Evolutionary conservation across 2,888 invertebrate species (phyloP).

Genomic region (Tuberolachnus salignus): DNA sequence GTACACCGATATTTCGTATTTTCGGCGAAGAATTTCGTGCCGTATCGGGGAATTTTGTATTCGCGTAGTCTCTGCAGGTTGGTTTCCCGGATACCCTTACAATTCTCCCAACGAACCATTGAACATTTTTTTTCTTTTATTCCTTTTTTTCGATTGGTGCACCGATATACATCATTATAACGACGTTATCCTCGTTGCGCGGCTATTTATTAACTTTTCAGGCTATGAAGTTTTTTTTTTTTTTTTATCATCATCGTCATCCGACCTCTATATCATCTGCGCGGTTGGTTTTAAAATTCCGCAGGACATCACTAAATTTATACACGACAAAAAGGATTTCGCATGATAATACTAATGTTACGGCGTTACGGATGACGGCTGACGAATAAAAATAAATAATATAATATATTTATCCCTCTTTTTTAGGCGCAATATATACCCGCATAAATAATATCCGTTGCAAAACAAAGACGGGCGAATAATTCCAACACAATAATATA

Average conservation of each 20-base stretch:
- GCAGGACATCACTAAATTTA: background rate
- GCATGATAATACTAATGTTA: background rate
- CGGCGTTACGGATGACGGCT: background rate
- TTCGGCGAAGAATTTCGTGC: conserved; percentile 29
- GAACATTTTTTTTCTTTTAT: conserved; percentile 19
- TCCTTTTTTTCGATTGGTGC: background rate
- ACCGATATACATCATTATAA: conserved; percentile 6
- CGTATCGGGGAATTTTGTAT: conserved; percentile 8
- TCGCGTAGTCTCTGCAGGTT: conserved; percentile 16
- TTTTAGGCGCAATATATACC: background rate
- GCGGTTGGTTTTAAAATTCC: background rate
- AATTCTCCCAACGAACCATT: background rate
- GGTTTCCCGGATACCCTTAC: background rate
- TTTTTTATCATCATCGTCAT: background rate
- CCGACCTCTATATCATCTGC: background rate
- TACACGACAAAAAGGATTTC: conserved; percentile 10
- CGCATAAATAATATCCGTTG: no score
- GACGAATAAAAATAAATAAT: background rate
- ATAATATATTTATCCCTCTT: no score
- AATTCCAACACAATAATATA: background rate
- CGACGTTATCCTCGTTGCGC: conserved; percentile 4
- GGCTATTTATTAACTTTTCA: conserved; percentile 45
- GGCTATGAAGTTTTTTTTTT: background rate
- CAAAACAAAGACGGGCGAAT: no score
- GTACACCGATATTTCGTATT: background rate